Evolutionary conservation across 1,140 invertebrate species (phyloP).

Genomic region (Penaeus vannamei): DNA sequence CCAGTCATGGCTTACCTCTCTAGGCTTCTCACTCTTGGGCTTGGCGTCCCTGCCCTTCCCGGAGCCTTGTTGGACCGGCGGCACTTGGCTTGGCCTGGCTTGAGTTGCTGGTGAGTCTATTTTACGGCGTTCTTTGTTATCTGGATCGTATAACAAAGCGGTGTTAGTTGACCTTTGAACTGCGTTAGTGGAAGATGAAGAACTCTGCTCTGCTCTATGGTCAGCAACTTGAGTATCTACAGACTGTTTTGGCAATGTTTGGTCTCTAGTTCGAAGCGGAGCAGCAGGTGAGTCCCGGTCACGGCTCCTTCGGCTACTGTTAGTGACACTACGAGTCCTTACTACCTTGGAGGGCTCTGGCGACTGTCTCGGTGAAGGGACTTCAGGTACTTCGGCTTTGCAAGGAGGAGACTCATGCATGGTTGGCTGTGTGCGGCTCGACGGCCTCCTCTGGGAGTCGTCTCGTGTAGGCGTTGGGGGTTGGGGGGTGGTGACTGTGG

Average conservation of each 20-base stretch:
- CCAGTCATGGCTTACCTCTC: constrained; percentile 49
- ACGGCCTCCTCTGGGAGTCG: too few species aligned
- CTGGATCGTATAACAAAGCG: constrained; percentile 54
- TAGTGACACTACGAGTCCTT: constrained; percentile 15
- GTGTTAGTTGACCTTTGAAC: constrained; percentile 40
- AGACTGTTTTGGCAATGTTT: neutral
- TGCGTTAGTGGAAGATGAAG: constrained; percentile 19
- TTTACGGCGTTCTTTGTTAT: constrained; percentile 49
- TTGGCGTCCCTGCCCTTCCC: constrained; percentile 7
- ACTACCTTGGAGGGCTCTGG: neutral
- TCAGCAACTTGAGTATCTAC: constrained; percentile 23
- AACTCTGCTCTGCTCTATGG: constrained; percentile 29
- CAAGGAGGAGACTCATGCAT: too few species aligned
- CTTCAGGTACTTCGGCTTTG: constrained; percentile 1
- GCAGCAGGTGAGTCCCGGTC: constrained; percentile 5
- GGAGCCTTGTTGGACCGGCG: neutral
- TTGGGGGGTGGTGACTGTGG: too few species aligned
- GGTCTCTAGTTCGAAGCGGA: constrained; percentile 26
- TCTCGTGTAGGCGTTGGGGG: too few species aligned
- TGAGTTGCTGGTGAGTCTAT: constrained; percentile 10
- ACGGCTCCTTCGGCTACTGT: constrained; percentile 30
- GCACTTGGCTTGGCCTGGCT: neutral
- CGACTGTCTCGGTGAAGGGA: neutral
- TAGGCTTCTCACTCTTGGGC: neutral
- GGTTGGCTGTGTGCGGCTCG: too few species aligned